phyloP scores from a whole-genome alignment of 2,113 vertebrate species.

The Mustelus asterias region DNA sequence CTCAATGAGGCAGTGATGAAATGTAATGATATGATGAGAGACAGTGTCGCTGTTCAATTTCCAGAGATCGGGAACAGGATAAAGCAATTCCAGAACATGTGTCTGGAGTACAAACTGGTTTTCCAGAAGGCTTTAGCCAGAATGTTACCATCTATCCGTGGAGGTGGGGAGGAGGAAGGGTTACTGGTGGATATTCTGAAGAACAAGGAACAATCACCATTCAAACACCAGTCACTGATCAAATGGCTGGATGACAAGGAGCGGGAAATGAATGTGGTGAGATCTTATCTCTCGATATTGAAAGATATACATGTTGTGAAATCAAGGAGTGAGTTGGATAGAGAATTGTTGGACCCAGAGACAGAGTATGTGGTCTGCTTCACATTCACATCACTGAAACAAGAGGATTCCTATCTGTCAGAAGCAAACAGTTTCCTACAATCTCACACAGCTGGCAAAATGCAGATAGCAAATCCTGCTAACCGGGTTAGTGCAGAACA shows the following conservation, averaged over 20 bases:
- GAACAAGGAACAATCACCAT: constrained; percentile 40
- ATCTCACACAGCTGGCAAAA: neutral
- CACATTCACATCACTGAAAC: constrained; percentile 39
- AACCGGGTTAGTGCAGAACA: neutral
- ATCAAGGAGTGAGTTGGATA: constrained; percentile 34
- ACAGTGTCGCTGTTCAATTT: constrained; percentile 40
- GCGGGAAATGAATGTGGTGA: constrained; percentile 37
- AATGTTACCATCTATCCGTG: constrained; percentile 45
- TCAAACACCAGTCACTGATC: constrained; percentile 18
- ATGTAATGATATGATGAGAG: constrained; percentile 46
- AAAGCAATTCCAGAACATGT: constrained; percentile 39
- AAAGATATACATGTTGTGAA: neutral
- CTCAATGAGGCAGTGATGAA: constrained; percentile 41
- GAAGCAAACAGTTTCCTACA: constrained; percentile 36
- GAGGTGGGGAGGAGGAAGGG: constrained; percentile 41
- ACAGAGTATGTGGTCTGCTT: constrained; percentile 40
- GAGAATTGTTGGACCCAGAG: neutral
- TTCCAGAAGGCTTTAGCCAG: constrained; percentile 38
- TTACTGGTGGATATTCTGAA: constrained; percentile 39
- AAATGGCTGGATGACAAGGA: constrained; percentile 40
- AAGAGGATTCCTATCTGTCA: constrained; percentile 38
- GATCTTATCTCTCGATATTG: neutral
- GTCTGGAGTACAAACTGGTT: constrained; percentile 38
- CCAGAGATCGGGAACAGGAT: constrained; percentile 44
- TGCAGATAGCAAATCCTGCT: neutral